A percentile compares a stretch with the other conserved stretches of the same genome.
Conservation (phyloP, 2,797 vertebrate species). For the Mastacembelus armatus region DNA sequence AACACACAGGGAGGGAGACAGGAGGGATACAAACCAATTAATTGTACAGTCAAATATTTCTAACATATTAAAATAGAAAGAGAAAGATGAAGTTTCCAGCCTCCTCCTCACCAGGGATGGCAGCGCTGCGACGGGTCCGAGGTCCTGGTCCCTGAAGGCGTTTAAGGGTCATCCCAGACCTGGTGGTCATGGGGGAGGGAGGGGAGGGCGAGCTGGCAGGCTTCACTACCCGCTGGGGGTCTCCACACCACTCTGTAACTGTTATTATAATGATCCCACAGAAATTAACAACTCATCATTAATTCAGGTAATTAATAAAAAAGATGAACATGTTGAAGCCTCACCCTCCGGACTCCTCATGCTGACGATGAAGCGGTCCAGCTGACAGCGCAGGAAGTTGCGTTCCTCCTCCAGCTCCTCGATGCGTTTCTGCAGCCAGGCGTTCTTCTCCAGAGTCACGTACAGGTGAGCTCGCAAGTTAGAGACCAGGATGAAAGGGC, state of each 20-base stretch:
- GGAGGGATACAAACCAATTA: no score
- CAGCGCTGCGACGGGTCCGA: conserved; percentile 52
- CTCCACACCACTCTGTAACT: conserved; percentile 63
- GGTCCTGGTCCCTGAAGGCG: conserved; percentile 62
- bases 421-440: conserved; percentile 91
- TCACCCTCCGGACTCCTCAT: conserved; percentile 78
- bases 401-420: conserved; percentile 92
- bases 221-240: conserved; percentile 64
- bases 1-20: no score
- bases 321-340: no score
- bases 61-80: no score
- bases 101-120: conserved; percentile 66
- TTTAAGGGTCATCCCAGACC: conserved; percentile 80
- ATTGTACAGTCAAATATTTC: neutral
- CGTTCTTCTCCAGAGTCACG: conserved; percentile 90
- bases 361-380: conserved; percentile 90
- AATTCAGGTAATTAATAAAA: no score
- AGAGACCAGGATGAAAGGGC: conserved; percentile 85
- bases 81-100: no score
- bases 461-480: conserved; percentile 88
- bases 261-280: neutral
- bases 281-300: neutral
- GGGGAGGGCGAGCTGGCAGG: conserved; percentile 57
- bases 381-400: conserved; percentile 90
- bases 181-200: conserved; percentile 81